Conservation (phyloP, 2,888 invertebrate species). For the Synergus umbraculus region DNA sequence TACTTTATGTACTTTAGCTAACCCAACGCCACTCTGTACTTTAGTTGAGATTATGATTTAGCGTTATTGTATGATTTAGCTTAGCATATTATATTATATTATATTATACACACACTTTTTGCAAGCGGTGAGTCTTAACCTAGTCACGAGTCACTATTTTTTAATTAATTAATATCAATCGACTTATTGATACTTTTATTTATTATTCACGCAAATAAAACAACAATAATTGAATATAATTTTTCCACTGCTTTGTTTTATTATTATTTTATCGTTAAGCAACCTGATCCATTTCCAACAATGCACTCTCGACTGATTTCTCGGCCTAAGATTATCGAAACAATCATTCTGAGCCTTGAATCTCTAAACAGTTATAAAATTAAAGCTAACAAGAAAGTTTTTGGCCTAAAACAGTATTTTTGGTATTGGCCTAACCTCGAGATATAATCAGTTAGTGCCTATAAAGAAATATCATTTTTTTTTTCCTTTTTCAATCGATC, state of each 20-base stretch:
- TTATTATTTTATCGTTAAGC: slow-evolving; percentile 52
- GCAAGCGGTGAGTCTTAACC: slow-evolving; percentile 77
- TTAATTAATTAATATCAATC: slow-evolving; percentile 71
- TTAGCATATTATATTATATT: slow-evolving; percentile 56
- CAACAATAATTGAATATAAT: slow-evolving; percentile 59
- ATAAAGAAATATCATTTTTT: not conserved
- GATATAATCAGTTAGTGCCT: slow-evolving; percentile 16
- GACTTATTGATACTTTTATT: slow-evolving; percentile 76
- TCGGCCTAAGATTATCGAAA: slow-evolving; percentile 62
- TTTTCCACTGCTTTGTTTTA: slow-evolving; percentile 47
- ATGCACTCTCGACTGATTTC: slow-evolving; percentile 57
- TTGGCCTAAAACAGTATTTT: slow-evolving; percentile 34
- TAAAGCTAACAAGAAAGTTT: slow-evolving; percentile 18
- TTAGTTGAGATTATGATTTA: slow-evolving; percentile 58
- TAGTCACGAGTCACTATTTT: slow-evolving; percentile 77
- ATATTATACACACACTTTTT: slow-evolving; percentile 65
- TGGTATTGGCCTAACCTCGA: slow-evolving; percentile 28
- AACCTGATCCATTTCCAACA: slow-evolving; percentile 23
- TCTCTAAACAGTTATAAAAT: not conserved
- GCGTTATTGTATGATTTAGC: slow-evolving; percentile 60
- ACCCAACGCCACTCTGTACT: slow-evolving; percentile 57
- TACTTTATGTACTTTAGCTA: slow-evolving; percentile 40
- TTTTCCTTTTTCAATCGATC: not conserved
- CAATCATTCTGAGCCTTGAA: slow-evolving; percentile 40
- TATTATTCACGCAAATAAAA: slow-evolving; percentile 72